phyloP scores from a whole-genome alignment of 2,797 vertebrate genomes.

The Neopelma chrysocephalum region DNA sequence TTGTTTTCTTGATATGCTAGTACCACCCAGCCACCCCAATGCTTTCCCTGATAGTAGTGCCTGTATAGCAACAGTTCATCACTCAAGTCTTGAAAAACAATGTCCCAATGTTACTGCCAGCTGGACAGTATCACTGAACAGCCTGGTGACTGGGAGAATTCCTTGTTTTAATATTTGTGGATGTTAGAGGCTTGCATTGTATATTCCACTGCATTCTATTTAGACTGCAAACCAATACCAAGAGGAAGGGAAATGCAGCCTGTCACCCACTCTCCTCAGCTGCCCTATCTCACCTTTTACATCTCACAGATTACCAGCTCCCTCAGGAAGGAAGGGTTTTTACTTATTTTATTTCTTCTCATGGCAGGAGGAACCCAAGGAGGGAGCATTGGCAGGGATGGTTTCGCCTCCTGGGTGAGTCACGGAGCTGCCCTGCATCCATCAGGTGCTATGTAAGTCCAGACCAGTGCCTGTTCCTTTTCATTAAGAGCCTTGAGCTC shows the following conservation, averaged over 20 bases:
- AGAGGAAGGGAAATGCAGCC: neutral
- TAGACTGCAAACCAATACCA: neutral
- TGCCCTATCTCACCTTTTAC: neutral
- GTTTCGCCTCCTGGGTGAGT: neutral
- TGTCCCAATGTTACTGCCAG: neutral
- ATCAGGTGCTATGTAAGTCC: neutral
- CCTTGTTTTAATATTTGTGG: neutral
- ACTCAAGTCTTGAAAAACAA: neutral
- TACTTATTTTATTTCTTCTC: neutral
- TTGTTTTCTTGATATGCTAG: neutral
- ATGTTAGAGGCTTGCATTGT: neutral
- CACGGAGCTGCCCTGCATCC: neutral
- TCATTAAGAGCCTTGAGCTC: conserved; percentile 37
- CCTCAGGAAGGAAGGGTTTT: neutral
- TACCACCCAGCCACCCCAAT: neutral
- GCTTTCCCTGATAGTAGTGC: neutral
- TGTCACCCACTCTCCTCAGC: neutral
- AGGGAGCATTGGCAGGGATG: neutral
- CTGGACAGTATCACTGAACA: neutral
- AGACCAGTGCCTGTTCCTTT: neutral
- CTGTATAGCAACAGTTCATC: neutral
- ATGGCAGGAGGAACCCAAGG: neutral
- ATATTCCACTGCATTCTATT: neutral
- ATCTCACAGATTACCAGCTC: neutral
- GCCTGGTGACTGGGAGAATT: neutral